A percentile compares a stretch with the other conserved stretches of the same genome.
These are phyloP conservation scores for Platypus cylindrus DNA, from an alignment of 2,888 invertebrate species.

Conservation along the genomic window DNA sequence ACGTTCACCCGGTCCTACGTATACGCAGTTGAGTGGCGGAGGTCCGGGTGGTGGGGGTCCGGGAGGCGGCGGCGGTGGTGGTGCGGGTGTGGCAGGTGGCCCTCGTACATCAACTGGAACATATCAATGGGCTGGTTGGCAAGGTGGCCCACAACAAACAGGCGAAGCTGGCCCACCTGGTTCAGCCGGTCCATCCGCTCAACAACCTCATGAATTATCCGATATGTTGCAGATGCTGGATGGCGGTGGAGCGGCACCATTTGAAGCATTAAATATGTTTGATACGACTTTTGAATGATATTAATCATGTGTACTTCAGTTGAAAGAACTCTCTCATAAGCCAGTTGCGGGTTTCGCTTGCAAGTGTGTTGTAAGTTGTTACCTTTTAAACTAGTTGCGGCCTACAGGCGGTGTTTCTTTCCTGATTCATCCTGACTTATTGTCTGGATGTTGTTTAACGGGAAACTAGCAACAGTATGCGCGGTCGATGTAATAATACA, in stretches of 20 bases:
- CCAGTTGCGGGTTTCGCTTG: too few species aligned
- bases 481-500: too few species aligned
- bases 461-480: too few species aligned
- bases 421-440: too few species aligned
- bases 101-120: slow-evolving; percentile 25
- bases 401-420: too few species aligned
- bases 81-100: slow-evolving; percentile 19
- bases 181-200: slow-evolving; percentile 48
- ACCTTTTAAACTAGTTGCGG: too few species aligned
- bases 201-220: slow-evolving; percentile 68
- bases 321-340: too few species aligned
- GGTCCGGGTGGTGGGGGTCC: slow-evolving; percentile 22
- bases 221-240: slow-evolving; percentile 91
- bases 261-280: slow-evolving; percentile 86
- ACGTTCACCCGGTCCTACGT: slow-evolving; percentile 75
- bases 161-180: slow-evolving; percentile 40
- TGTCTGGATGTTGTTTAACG: too few species aligned
- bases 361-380: too few species aligned
- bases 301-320: too few species aligned
- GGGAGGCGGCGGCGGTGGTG: slow-evolving; percentile 36
- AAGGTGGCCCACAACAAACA: slow-evolving; percentile 23
- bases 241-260: slow-evolving; percentile 58
- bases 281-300: slow-evolving; percentile 69
- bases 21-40: slow-evolving; percentile 64
- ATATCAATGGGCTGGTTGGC: slow-evolving; percentile 34